Evolutionary conservation across 2,113 vertebrate genomes (phyloP).

Genomic region (Tetrax tetrax): DNA sequence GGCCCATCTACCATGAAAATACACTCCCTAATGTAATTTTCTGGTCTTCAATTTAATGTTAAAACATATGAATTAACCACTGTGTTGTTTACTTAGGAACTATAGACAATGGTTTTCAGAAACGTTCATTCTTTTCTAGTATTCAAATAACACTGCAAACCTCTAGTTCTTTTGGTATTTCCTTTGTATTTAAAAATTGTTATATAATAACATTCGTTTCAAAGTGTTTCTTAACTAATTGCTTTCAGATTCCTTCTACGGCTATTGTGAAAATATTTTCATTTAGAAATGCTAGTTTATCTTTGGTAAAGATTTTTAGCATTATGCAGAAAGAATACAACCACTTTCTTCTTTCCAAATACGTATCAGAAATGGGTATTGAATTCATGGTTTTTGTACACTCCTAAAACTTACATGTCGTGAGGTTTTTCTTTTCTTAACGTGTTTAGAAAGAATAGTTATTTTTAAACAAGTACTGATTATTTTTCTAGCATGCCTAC

Average conservation of each 20-base stretch:
- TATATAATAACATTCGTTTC: neutral
- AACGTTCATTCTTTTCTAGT: neutral
- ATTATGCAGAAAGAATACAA: neutral
- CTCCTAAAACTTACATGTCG: neutral
- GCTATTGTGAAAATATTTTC: neutral
- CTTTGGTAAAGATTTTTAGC: neutral
- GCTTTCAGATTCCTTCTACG: neutral
- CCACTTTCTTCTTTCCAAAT: neutral
- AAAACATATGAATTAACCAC: neutral
- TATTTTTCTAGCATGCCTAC: neutral
- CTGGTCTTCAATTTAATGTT: neutral
- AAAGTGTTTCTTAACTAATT: neutral
- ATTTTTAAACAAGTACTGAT: neutral
- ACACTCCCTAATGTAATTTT: accelerated
- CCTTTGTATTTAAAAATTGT: neutral
- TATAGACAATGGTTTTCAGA: neutral
- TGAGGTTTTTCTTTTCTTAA: neutral
- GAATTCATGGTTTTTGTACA: neutral
- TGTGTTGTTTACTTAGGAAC: neutral
- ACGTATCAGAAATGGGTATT: accelerated
- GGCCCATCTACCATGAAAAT: neutral
- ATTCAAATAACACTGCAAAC: neutral
- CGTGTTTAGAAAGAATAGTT: neutral
- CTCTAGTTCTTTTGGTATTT: neutral
- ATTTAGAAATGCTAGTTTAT: neutral